Base-by-base conservation (phyloP, 2,888 invertebrate species). In the Vandiemenella viatica region DNA sequence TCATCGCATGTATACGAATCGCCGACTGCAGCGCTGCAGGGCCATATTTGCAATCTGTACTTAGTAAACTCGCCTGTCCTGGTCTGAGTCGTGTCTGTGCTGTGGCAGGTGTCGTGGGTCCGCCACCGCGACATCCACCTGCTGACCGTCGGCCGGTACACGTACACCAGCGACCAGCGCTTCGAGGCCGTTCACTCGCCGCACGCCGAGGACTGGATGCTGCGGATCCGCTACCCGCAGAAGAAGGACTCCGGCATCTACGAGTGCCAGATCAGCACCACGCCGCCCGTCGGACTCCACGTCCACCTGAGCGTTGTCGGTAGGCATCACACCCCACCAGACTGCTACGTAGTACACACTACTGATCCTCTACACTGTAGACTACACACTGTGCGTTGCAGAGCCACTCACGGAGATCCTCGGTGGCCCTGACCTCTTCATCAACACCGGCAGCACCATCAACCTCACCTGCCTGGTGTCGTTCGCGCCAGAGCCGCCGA, bases 211-310 rank as follows among this genome's bases (percentile, higher is more conserved):
- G 87, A 88, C 66, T 88, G 88, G 88, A 83, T 84, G 45, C 69
- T 89, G 50, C 77, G 81, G 61, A 82, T 83, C 64, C 73, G 79
- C 53, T 82, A 81, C 65, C 79, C 82, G 5, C 82, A 83, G 64
- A 72, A 75, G 53, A 78, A 79, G 60, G 84, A 84, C 63, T 76
- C 80, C 2, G 84, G 84, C 37, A 76, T 84, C 60, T 90, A 90
- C 67, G 89, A 90, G 72, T 90, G 89, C 65, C 90, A 90, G 72
- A 87, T 90, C 65, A 87, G 86, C 58, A 89, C 89, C 45, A 89
- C 89, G 54, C 89, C 89, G 46, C 88, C 88, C 50, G 80, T 86
- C 45, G 87, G 88, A 38, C 85, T 86, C 65, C 80, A 83, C 19
- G 80, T 89, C 49, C 80, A 77, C 63, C 75, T 89, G 53, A 84